phyloP scores from a whole-genome alignment of 53 echinoderm and acorn worm species.

The Henricia sp. region DNA sequence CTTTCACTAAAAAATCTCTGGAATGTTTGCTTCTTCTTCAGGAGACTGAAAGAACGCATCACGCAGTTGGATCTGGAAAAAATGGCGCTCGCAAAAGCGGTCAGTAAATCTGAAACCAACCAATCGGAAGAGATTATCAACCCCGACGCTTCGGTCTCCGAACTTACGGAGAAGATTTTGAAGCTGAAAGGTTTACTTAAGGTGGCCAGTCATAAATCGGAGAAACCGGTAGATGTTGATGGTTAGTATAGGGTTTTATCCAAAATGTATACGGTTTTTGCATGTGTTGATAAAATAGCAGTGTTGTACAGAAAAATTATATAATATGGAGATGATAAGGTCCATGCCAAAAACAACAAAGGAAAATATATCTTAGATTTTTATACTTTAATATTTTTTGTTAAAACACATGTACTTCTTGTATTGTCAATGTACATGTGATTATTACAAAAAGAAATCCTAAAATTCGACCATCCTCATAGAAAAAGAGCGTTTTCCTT shows the following conservation, averaged over 20 bases:
- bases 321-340: too few species aligned
- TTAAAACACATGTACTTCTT: too few species aligned
- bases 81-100: slow-evolving; percentile 92
- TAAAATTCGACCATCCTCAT: too few species aligned
- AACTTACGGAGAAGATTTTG: slow-evolving; percentile 81
- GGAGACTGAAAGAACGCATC: slow-evolving; percentile 90
- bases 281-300: neutral
- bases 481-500: too few species aligned
- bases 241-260: slow-evolving; percentile 51
- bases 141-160: slow-evolving; percentile 57
- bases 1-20: neutral
- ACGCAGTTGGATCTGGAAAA: slow-evolving; percentile 93
- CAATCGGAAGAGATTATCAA: slow-evolving; percentile 67
- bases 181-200: slow-evolving; percentile 90
- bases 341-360: too few species aligned
- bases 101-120: slow-evolving; percentile 64
- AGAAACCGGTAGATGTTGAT: slow-evolving; percentile 97
- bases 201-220: slow-evolving; percentile 82
- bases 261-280: too few species aligned
- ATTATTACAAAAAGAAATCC: too few species aligned
- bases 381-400: too few species aligned
- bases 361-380: too few species aligned
- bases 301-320: too few species aligned
- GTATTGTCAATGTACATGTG: too few species aligned
- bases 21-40: slow-evolving; percentile 6